Base-by-base conservation (phyloP, 2,113 vertebrate genomes). In the Paracanthobrama guichenoti region DNA sequence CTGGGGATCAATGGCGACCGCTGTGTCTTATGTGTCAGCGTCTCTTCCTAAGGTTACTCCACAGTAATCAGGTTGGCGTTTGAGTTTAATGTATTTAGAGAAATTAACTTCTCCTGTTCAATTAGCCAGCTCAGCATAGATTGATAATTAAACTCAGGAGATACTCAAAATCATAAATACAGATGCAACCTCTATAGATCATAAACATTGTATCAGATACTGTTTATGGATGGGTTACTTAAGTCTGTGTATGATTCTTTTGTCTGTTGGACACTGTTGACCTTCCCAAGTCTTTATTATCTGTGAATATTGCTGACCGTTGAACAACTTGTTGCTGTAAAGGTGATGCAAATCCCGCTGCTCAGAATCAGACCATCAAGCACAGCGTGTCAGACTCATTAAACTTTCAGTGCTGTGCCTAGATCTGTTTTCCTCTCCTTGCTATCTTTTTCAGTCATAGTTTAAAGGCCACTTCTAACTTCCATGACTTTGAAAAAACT, bases 381-480 rank as follows among this genome's bases (percentile, higher is more conserved):
- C 35, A 28, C 60, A 31, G 60, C 78, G 12, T 39, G 46, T 81
- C 48, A 73, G 4, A 1, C 66, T 86, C 81, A 84, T 86, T 14
- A 84, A 84, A 72, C 24, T 80, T 84, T 86, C 46, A 86, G 74
- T 22, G 2, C 42, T 50, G 42, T 46, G 31, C 28, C 22, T 14
- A 72, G 39, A 82, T 80, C 55, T 13, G 73, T 59, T 80, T 73
- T 28, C 85, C 31, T 28, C 64, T 71, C n/a, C n/a, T 60, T 57
- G 66, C 50, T 80, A 86, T 83, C 39, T n/a, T 44, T 79, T 84
- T 80, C 76, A 14, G 7, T 2, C 48, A 22, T 11, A 62, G 53
- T 50, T 48, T 71, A 71, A 67, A 86, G 50, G 50, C n/a, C 59
- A 64, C 39, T 20, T 80, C 78, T 66, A 6, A 22, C 39, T 66